phyloP scores from a whole-genome alignment of 2,888 invertebrate species.

The Ophioninae sp. region DNA sequence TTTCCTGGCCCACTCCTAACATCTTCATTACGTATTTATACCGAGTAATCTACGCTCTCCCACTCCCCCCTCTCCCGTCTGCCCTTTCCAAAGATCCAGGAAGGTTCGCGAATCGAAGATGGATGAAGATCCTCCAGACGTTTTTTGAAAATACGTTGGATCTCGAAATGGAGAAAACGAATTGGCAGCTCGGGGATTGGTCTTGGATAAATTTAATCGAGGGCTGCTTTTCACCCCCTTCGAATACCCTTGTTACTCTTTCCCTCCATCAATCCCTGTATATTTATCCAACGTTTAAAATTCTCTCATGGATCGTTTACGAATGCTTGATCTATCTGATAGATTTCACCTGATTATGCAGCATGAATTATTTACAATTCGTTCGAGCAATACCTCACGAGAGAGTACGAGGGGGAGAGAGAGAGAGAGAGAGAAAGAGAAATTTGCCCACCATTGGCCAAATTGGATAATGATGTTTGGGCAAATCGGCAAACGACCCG shows the following conservation, averaged over 20 bases:
- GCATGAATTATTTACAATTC: constrained; percentile 58
- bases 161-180: background rate
- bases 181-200: constrained; percentile 1
- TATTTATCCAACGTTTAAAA: background rate
- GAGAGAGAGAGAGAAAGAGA: too few relatives aligned
- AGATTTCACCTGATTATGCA: constrained; percentile 57
- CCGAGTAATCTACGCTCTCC: background rate
- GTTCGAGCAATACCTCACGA: constrained; percentile 30
- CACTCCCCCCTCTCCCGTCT: background rate
- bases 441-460: constrained; percentile 32
- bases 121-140: constrained; percentile 40
- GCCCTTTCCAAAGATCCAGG: background rate
- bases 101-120: constrained; percentile 40
- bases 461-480: constrained; percentile 66
- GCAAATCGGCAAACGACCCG: constrained; percentile 44
- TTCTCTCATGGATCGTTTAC: constrained; percentile 43
- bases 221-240: background rate
- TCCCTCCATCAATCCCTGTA: background rate
- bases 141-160: constrained; percentile 48
- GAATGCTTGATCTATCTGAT: constrained; percentile 60
- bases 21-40: constrained; percentile 48
- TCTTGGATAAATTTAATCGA: constrained; percentile 57
- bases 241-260: background rate
- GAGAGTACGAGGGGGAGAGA: constrained; percentile 1
- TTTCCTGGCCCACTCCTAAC: constrained; percentile 36